These are phyloP conservation scores for Nomada goodeniana DNA, from an alignment of 2,888 invertebrate genomes.

Conservation along the genomic window DNA sequence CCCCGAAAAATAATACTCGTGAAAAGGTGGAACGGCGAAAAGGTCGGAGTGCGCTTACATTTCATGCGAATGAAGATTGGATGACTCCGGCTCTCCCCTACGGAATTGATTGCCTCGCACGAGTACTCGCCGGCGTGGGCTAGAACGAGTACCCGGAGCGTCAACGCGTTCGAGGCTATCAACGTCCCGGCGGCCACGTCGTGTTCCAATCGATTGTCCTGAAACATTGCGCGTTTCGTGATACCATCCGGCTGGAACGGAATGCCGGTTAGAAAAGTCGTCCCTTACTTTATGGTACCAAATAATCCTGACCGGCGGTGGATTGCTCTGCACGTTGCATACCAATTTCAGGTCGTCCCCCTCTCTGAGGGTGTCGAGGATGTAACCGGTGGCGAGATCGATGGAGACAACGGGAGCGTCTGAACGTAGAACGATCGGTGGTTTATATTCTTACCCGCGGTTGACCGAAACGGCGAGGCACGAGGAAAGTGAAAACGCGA, in stretches of 20 bases:
- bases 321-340: constrained; percentile 92
- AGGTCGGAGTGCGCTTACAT: constrained; percentile 87
- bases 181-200: constrained; percentile 89
- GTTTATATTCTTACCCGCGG: not conserved
- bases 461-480: too few relatives aligned
- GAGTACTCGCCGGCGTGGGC: constrained; percentile 92
- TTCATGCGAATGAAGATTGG: constrained; percentile 90
- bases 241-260: too few relatives aligned
- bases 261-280: not conserved
- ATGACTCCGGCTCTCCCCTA: constrained; percentile 92
- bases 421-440: constrained; percentile 81
- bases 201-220: constrained; percentile 88
- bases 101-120: constrained; percentile 92
- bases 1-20: not conserved
- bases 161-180: constrained; percentile 88
- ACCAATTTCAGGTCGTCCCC: constrained; percentile 91
- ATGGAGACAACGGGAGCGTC: constrained; percentile 92
- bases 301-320: constrained; percentile 89
- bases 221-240: constrained; percentile 71
- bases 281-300: constrained; percentile 93
- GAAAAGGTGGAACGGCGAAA: not conserved
- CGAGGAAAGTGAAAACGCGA: not conserved
- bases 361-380: constrained; percentile 89
- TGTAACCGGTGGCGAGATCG: constrained; percentile 87
- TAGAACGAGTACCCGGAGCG: constrained; percentile 89